These are phyloP conservation scores for Trissolcus brochymenae DNA, from an alignment of 2,888 invertebrate species.

Conservation along the genomic window DNA sequence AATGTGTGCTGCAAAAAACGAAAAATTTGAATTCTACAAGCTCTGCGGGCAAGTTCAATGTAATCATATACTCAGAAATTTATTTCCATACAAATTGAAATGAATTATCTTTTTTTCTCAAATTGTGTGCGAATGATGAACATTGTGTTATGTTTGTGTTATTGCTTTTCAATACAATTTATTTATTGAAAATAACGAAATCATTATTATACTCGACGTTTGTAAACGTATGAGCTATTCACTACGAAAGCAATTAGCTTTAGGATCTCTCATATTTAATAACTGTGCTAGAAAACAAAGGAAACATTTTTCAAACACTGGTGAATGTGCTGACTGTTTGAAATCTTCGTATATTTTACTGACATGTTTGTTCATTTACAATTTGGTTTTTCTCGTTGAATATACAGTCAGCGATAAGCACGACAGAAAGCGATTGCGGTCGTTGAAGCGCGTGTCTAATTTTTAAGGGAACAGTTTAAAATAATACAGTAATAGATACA, in stretches of 20 bases:
- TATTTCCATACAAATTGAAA: too few relatives aligned
- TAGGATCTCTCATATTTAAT: too few relatives aligned
- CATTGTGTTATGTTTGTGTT: too few relatives aligned
- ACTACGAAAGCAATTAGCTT: too few relatives aligned
- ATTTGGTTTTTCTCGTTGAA: constrained; percentile 5
- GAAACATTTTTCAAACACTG: too few relatives aligned
- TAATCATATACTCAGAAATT: not conserved
- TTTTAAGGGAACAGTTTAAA: constrained; percentile 15
- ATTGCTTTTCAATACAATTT: not conserved
- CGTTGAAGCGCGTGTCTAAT: constrained; percentile 10
- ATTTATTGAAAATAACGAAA: constrained; percentile 9
- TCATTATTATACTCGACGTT: too few relatives aligned
- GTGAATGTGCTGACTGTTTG: not conserved
- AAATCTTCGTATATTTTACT: too few relatives aligned
- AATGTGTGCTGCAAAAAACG: not conserved
- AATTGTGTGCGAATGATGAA: too few relatives aligned
- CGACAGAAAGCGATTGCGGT: constrained; percentile 7
- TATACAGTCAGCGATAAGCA: constrained; percentile 11
- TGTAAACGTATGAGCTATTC: too few relatives aligned
- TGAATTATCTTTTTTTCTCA: not conserved
- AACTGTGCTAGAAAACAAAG: too few relatives aligned
- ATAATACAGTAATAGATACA: constrained; percentile 29
- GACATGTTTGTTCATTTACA: not conserved
- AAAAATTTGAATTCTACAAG: constrained; percentile 45
- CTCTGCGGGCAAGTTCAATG: constrained; percentile 61